These are phyloP conservation scores for Lithobates pipiens DNA, from an alignment of 2,797 vertebrate species.

Conservation along the genomic window DNA sequence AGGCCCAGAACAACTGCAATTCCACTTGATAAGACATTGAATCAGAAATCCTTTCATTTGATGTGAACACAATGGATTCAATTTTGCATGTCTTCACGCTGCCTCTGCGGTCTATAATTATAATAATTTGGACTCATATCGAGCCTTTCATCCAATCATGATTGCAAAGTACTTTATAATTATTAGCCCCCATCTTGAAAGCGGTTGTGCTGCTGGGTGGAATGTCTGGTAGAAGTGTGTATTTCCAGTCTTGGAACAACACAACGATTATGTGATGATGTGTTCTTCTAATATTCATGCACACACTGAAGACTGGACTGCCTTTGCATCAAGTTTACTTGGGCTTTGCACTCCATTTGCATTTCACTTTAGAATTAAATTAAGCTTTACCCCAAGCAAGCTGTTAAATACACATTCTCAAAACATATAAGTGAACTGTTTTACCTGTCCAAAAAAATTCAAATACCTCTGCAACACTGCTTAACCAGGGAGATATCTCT, in stretches of 20 bases:
- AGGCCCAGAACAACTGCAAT: constrained; percentile 51
- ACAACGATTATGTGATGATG: neutral
- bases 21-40: constrained; percentile 60
- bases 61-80: constrained; percentile 62
- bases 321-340: neutral
- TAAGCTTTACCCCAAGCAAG: no score
- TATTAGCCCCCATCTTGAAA: constrained; percentile 49
- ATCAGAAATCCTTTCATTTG: constrained; percentile 61
- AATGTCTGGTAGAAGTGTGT: constrained; percentile 22
- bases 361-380: no score
- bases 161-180: constrained; percentile 56
- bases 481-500: no score
- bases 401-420: no score
- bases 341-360: no score
- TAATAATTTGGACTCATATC: constrained; percentile 62
- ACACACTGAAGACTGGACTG: no score
- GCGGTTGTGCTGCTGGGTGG: constrained; percentile 22
- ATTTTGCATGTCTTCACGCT: constrained; percentile 61
- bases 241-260: constrained; percentile 32
- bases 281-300: neutral
- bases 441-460: no score
- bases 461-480: no score
- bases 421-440: no score
- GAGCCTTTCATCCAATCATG: constrained; percentile 60
- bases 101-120: constrained; percentile 54